A percentile compares a stretch with the other conserved stretches of the same genome.
These are phyloP conservation scores for Alligator sinensis DNA, from an alignment of 2,113 vertebrate species.

Conservation along the genomic window DNA sequence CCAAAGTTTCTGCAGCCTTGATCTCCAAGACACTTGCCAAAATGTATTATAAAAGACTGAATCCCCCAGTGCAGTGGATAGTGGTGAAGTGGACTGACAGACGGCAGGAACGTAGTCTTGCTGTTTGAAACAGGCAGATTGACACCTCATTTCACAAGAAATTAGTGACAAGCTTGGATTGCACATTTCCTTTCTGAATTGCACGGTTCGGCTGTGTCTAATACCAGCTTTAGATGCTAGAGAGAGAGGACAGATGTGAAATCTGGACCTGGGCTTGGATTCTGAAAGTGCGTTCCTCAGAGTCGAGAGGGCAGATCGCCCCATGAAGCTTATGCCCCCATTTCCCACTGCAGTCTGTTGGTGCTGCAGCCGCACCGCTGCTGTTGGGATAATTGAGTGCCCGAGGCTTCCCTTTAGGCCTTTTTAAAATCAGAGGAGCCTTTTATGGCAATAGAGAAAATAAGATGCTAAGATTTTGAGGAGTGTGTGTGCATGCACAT, in stretches of 20 bases:
- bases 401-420: not conserved
- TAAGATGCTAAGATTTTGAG: fast-evolving
- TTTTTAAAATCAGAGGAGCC: not conserved
- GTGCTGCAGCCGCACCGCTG: not conserved
- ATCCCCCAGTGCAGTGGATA: fast-evolving
- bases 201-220: not conserved
- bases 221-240: not conserved
- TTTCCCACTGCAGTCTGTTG: not conserved
- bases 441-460: not conserved
- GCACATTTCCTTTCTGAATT: not conserved
- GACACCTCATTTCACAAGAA: not conserved
- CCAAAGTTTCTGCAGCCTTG: not conserved
- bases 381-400: not conserved
- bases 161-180: not conserved
- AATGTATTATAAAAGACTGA: not conserved
- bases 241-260: not conserved
- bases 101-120: fast-evolving
- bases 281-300: not conserved
- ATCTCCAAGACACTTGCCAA: not conserved
- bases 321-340: not conserved
- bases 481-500: fast-evolving
- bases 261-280: not conserved
- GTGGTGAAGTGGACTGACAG: fast-evolving
- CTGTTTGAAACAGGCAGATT: not conserved
- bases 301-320: fast-evolving